Base-by-base conservation (phyloP, 1,140 invertebrate genomes). In the Nylanderia fulva region DNA sequence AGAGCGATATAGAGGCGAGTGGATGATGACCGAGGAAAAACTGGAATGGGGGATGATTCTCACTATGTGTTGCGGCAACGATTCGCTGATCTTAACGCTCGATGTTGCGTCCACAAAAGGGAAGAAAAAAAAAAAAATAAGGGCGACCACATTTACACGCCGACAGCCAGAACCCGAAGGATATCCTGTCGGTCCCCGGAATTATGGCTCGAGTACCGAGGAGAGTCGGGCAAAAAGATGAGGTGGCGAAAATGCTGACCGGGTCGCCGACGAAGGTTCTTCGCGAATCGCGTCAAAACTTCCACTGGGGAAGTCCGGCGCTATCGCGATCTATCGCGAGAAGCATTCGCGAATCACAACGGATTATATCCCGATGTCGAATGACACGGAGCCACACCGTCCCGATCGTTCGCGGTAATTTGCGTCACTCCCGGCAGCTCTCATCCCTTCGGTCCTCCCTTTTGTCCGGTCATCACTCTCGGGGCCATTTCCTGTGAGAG, bases 331-430 rank as follows among this genome's bases (percentile, higher is more conserved):
- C 66, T 18, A 74, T 45, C 60, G 77, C 74, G 88, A 84, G 79
- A 33, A 3, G 72, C 77, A 84, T 84, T 68, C 54, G 77, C 39
- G 69, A 74, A 88, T 89, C 66, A 86, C 61, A 89, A 84, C 56
- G 88, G 84, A 89, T 89, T 86, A 89, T 79, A 86, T 75, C 27
- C 71, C 42, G 48, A 54, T 68, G 82, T 52, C 42, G 48, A 21
- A 24, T 60, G 52, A 18, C 9, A 9, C 11, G 45, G 63, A 69
- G 60, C 36, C 36, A 58, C 33, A 48, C 45, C 45, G 71, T 56
- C 45, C 48, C 29, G 60, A 24, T 36, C 33, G 58, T 79, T 88
- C 45, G 72, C 52, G 79, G 45, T 84, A 89, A 89, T 89, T 89
- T 85, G 39, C 45, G 45, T 45, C 11, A 8, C n/a, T 13, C 29